Conservation (phyloP, 2,888 invertebrate species). For the Lepidocyrtoides sp. region DNA sequence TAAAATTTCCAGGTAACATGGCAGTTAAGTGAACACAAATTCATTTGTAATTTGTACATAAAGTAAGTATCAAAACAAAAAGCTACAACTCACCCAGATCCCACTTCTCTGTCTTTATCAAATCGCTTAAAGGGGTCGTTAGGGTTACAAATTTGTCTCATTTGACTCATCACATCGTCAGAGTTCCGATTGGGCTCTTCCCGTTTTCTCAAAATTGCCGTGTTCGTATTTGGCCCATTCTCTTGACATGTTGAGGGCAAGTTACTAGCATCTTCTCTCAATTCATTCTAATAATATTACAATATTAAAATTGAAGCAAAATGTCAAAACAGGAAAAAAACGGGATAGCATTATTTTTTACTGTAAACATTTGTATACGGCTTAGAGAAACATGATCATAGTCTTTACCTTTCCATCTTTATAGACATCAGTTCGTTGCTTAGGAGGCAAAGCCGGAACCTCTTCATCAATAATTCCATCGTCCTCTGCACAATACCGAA, state of each 20-base stretch:
- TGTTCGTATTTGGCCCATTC: slow-evolving; percentile 77
- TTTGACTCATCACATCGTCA: slow-evolving; percentile 93
- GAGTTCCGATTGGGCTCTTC: slow-evolving; percentile 89
- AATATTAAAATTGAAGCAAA: too few species aligned
- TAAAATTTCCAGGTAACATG: background rate
- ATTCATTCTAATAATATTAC: too few species aligned
- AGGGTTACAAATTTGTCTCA: slow-evolving; percentile 93
- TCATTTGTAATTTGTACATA: too few species aligned
- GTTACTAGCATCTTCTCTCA: background rate
- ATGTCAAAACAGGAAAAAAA: too few species aligned
- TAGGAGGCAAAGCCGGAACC: slow-evolving; percentile 10
- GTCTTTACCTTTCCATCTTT: background rate
- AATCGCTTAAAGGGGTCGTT: slow-evolving; percentile 94
- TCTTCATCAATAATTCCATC: background rate
- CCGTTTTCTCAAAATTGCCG: slow-evolving; percentile 86
- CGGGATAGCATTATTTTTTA: too few species aligned
- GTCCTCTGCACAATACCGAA: background rate
- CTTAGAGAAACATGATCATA: too few species aligned
- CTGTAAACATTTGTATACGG: too few species aligned
- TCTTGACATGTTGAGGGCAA: background rate
- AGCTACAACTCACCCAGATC: slow-evolving; percentile 78
- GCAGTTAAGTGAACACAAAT: background rate
- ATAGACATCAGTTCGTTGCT: too few species aligned
- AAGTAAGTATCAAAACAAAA: too few species aligned
- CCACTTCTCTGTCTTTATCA: slow-evolving; percentile 88